Evolutionary conservation across 1,140 invertebrate species (phyloP).

Genomic region (Aradophagus sp.): DNA sequence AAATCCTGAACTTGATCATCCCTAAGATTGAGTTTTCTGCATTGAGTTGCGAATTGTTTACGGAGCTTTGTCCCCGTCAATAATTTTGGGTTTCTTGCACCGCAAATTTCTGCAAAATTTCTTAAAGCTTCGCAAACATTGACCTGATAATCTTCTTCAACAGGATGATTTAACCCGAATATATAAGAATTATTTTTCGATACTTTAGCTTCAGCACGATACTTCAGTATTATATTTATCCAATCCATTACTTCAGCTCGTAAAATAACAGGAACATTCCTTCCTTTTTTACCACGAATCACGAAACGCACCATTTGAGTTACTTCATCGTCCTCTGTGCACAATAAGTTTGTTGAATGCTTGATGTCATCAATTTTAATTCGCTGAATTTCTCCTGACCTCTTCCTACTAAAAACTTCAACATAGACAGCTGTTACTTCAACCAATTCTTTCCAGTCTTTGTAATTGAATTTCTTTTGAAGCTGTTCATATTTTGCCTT

Average conservation of each 20-base stretch:
- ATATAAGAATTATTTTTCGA: slow-evolving; percentile 1
- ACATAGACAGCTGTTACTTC: slow-evolving; percentile 11
- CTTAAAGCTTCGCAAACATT: slow-evolving; percentile 1
- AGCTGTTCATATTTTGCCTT: not conserved
- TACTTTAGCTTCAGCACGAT: slow-evolving; percentile 1
- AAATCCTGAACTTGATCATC: slow-evolving; percentile 26
- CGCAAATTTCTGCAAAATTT: not conserved
- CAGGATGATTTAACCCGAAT: not conserved
- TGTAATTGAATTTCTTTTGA: not conserved
- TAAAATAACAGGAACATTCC: slow-evolving; percentile 17
- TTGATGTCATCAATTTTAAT: slow-evolving; percentile 1
- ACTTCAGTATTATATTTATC: slow-evolving; percentile 8
- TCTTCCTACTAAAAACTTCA: slow-evolving; percentile 19
- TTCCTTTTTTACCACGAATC: slow-evolving; percentile 16
- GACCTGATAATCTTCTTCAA: not conserved
- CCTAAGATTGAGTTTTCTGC: slow-evolving; percentile 1
- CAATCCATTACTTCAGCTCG: slow-evolving; percentile 1
- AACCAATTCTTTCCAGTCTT: slow-evolving; percentile 4
- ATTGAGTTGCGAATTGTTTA: slow-evolving; percentile 31
- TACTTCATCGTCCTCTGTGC: not conserved
- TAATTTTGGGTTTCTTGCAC: not conserved
- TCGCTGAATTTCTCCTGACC: slow-evolving; percentile 12
- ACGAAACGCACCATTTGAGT: slow-evolving; percentile 11
- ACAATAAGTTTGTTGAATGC: not conserved
- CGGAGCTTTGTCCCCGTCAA: slow-evolving; percentile 20